A percentile compares a stretch with the other conserved stretches of the same genome.
phyloP scores from a whole-genome alignment of 1,140 invertebrate species.

The Tachypleus tridentatus region DNA sequence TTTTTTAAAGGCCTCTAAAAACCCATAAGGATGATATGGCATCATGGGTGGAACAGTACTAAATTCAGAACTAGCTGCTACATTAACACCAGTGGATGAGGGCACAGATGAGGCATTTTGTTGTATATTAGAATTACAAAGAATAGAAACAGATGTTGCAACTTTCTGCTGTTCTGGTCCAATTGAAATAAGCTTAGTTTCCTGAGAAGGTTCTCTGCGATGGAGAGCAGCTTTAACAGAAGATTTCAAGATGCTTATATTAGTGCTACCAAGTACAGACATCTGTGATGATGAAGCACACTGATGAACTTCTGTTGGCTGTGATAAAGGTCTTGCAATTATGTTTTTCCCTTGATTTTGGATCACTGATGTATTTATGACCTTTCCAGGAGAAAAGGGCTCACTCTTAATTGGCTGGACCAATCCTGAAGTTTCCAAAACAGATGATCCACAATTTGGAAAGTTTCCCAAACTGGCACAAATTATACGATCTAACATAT shows the following conservation, averaged over 20 bases:
- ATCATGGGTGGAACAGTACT: not conserved
- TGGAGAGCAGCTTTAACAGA: not conserved
- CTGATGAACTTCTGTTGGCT: not conserved
- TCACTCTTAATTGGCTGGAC: not conserved
- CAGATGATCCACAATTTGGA: conserved; percentile 20
- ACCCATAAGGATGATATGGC: conserved; percentile 1
- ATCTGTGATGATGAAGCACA: not conserved
- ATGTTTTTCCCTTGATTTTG: not conserved
- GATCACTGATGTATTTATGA: not conserved
- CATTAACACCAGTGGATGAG: not conserved
- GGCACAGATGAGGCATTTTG: not conserved
- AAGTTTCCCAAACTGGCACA: conserved; percentile 23
- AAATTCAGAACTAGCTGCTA: not conserved
- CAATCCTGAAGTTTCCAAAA: not conserved
- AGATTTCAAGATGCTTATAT: not conserved
- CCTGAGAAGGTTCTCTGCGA: not conserved
- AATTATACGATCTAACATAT: conserved; percentile 22
- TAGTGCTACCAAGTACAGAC: not conserved
- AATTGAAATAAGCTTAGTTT: not conserved
- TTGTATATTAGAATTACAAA: not conserved
- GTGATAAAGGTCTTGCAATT: not conserved
- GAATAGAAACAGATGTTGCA: not conserved
- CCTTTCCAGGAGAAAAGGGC: not conserved
- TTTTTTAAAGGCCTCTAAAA: conserved; percentile 3
- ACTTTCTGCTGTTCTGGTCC: not conserved